Conservation (phyloP, 2,113 vertebrate species). For the Asarcornis scutulata region DNA sequence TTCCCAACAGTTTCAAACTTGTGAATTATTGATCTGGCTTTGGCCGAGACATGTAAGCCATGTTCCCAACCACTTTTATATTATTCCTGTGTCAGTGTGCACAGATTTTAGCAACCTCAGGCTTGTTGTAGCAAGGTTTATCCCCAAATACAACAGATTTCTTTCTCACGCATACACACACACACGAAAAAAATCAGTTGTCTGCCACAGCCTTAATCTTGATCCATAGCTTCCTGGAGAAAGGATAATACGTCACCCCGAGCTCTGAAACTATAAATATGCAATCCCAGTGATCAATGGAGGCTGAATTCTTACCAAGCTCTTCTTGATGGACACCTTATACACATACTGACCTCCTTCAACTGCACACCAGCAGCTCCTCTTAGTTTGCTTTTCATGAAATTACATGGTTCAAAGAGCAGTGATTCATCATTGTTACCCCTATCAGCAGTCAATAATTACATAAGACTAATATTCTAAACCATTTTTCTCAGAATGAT, state of each 20-base stretch:
- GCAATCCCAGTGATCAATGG: neutral
- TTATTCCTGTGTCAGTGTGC: neutral
- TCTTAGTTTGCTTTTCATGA: neutral
- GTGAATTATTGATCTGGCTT: neutral
- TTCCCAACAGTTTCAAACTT: neutral
- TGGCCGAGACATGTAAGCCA: neutral
- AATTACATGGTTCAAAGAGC: neutral
- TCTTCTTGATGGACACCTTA: neutral
- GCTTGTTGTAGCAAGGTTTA: neutral
- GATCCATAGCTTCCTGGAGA: neutral
- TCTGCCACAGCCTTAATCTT: neutral
- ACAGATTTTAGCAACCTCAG: neutral
- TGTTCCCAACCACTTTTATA: neutral
- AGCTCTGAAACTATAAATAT: neutral
- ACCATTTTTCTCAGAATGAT: neutral
- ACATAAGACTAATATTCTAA: neutral
- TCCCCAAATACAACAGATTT: neutral
- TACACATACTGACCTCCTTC: neutral
- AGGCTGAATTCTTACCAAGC: neutral
- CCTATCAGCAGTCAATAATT: neutral
- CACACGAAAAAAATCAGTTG: neutral
- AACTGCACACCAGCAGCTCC: neutral
- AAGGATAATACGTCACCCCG: neutral
- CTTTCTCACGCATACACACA: neutral
- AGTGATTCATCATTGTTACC: fast-evolving